Evolutionary conservation across 2,113 vertebrate species (phyloP).

Genomic region (Penelope pileata): DNA sequence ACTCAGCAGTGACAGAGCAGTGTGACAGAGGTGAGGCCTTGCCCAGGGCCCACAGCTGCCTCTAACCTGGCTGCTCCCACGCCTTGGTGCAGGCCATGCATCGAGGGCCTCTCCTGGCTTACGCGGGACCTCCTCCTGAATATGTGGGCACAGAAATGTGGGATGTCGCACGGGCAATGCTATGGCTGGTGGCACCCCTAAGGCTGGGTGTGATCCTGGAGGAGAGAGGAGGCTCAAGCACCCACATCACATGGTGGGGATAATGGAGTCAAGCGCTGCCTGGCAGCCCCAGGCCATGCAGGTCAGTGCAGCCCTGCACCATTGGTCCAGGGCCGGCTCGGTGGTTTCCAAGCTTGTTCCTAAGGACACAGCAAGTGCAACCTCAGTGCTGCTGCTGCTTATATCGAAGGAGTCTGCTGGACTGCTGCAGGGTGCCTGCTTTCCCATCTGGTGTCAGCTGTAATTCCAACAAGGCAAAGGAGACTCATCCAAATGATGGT

Average conservation of each 20-base stretch:
- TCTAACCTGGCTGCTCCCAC: background rate
- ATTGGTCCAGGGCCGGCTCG: background rate
- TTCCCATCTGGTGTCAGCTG: background rate
- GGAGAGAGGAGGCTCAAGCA: background rate
- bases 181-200: background rate
- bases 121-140: background rate
- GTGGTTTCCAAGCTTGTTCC: background rate
- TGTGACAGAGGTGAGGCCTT: background rate
- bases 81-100: background rate
- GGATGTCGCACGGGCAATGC: background rate
- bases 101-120: background rate
- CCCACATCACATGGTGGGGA: accelerated
- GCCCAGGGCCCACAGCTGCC: background rate
- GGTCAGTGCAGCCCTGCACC: background rate
- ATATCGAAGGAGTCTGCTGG: background rate
- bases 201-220: background rate
- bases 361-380: background rate
- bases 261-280: accelerated
- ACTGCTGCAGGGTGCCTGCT: background rate
- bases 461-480: background rate
- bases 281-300: background rate
- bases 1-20: background rate
- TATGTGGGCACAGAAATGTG: background rate
- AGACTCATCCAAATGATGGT: background rate
- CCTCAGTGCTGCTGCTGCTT: accelerated